Percentiles rank a stretch among this genome's conserved stretches.
phyloP scores from a whole-genome alignment of 2,888 invertebrate species.

The Eupithecia pulchellata region DNA sequence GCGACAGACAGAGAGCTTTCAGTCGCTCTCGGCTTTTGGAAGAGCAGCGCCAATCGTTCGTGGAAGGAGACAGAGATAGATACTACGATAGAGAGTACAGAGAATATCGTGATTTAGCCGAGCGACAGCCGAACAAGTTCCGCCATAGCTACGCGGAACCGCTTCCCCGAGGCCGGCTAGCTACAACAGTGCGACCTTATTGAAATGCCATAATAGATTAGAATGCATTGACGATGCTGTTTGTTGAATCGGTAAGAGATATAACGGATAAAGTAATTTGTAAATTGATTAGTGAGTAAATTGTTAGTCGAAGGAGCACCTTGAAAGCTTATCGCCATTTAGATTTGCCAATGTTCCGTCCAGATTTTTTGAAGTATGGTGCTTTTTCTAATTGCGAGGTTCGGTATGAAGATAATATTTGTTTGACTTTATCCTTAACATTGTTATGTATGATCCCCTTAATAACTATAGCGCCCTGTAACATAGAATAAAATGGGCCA shows the following conservation, averaged over 20 bases:
- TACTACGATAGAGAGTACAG: conserved; percentile 78
- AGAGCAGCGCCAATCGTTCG: conserved; percentile 77
- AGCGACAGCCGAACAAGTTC: conserved; percentile 77
- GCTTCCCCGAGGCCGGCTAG: conserved; percentile 81
- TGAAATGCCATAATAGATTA: conserved; percentile 81
- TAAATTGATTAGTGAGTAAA: conserved; percentile 18
- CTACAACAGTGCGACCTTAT: conserved; percentile 77
- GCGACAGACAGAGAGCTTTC: conserved; percentile 76
- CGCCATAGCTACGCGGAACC: conserved; percentile 90
- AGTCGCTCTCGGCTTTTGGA: conserved; percentile 79
- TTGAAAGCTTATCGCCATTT: conserved; percentile 18
- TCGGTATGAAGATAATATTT: conserved; percentile 11
- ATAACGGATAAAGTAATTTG: conserved; percentile 22
- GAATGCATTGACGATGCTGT: conserved; percentile 50
- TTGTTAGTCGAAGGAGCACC: conserved; percentile 23
- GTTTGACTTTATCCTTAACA: conserved; percentile 18
- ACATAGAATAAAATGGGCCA: conserved; percentile 39
- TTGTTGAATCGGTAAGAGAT: conserved; percentile 34
- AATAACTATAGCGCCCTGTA: conserved; percentile 28
- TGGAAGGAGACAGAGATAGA: conserved; percentile 73
- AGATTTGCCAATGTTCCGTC: conserved; percentile 29
- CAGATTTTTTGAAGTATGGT: conserved; percentile 18
- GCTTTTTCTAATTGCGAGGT: conserved; percentile 23
- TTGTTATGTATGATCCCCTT: conserved; percentile 13
- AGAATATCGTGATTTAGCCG: conserved; percentile 75